Conservation (phyloP, 2,888 invertebrate species). For the Drosophila pegasa region DNA sequence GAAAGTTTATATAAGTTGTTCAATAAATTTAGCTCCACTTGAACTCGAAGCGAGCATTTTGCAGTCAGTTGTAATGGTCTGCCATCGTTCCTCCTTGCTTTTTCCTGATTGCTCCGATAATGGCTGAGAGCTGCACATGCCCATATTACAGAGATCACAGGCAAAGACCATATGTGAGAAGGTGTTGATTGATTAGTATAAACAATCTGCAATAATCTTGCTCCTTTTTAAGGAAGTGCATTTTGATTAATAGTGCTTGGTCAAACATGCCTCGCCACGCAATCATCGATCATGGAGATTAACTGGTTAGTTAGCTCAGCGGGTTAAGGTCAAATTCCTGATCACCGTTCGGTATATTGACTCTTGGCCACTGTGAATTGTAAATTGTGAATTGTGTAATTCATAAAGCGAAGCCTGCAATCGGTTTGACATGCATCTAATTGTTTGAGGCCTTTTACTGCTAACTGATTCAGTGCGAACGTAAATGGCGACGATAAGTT, state of each 20-base stretch:
- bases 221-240: constrained; percentile 1
- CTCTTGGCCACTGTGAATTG: neutral
- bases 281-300: constrained; percentile 6
- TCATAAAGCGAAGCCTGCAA: constrained; percentile 33
- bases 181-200: constrained; percentile 16
- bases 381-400: constrained; percentile 31
- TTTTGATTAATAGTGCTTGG: constrained; percentile 14
- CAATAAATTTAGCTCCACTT: neutral
- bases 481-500: constrained; percentile 65
- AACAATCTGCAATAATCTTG: constrained; percentile 2
- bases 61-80: neutral
- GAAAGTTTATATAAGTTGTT: too few species aligned
- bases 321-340: constrained; percentile 47
- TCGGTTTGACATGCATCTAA: constrained; percentile 69
- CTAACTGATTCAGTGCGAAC: constrained; percentile 57
- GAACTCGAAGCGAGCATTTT: neutral
- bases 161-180: constrained; percentile 1
- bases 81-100: neutral
- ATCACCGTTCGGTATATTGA: constrained; percentile 3
- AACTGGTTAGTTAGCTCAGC: constrained; percentile 18
- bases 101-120: neutral
- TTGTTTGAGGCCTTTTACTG: constrained; percentile 76
- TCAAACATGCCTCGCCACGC: neutral
- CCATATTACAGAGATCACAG: constrained; percentile 3
- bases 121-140: constrained; percentile 1